Base-by-base conservation (phyloP, 1,140 invertebrate genomes). In the Heliothis subflexa region DNA sequence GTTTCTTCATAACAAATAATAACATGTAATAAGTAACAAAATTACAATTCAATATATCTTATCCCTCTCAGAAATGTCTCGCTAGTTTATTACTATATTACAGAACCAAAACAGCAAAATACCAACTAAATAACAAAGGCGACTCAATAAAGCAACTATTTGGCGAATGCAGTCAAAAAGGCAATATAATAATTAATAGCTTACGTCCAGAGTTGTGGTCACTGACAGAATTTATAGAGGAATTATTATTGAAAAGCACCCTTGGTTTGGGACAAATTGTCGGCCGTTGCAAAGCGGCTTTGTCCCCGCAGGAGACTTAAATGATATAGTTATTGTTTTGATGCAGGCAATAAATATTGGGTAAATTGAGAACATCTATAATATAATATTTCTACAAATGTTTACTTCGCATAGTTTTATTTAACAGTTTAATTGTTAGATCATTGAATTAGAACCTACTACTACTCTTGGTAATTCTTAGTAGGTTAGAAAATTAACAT, bases 171-270 rank as follows among this genome's bases (percentile, higher is more conserved):
- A 81, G 82, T 88, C 85, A 88, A 88, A 90, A 85, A 91, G 85
- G 85, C 81, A 88, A 88, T 88, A 86, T 87, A 85, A 90, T 92
- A 91, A 92, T 93, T 91, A 93, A 93, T 92, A 84, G 84, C 55
- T 40, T 64, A 78, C 49, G 77, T 78, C 81, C 83, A 71, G 21
- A 68, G 16, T 78, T 68, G 85, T 78, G 85, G 88, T 87, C 85
- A 79, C 84, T 72, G 84, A 71, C 71, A 87, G 87, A 91, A 92
- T 91, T 89, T 90, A 91, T 90, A 59, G 85, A 75, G 83, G 88
- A 90, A 90, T 90, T 90, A 89, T 89, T 91, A 89, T 88, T 91
- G 87, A 86, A 87, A 86, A 84, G 83, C 84, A 78, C 80, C 78
- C 80, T 73, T 76, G 80, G 73, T 52, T 61, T 76, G 62, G 85